Conservation (phyloP, 2,888 invertebrate species). For the Notodonta ziczac region DNA sequence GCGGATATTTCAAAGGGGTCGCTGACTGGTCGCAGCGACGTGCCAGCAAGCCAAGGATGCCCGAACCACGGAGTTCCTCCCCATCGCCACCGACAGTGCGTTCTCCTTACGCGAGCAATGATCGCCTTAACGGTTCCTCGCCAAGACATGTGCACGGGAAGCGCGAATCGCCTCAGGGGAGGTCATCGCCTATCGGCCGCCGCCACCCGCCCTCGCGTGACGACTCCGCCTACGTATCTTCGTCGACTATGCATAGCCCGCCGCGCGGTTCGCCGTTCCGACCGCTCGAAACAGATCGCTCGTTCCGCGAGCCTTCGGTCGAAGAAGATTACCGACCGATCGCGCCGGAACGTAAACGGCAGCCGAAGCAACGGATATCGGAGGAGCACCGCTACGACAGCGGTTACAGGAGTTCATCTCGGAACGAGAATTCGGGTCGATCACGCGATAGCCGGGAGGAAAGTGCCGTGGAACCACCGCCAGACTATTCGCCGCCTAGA, state of each 20-base stretch:
- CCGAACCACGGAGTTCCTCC: constrained; percentile 77
- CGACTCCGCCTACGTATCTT: constrained; percentile 84
- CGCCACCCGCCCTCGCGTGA: constrained; percentile 81
- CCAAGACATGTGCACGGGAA: constrained; percentile 74
- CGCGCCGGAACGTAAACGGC: constrained; percentile 88
- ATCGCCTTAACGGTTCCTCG: constrained; percentile 70
- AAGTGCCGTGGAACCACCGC: constrained; percentile 87
- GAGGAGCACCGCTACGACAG: constrained; percentile 83
- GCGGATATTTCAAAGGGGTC: constrained; percentile 89
- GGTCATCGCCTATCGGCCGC: constrained; percentile 72
- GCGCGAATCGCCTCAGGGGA: constrained; percentile 74
- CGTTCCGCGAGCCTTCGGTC: constrained; percentile 79
- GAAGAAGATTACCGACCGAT: constrained; percentile 82
- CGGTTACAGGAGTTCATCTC: constrained; percentile 83
- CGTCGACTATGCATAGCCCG: constrained; percentile 84
- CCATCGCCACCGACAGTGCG: constrained; percentile 74
- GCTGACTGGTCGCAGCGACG: constrained; percentile 91
- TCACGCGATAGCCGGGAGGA: constrained; percentile 78
- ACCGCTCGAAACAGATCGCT: constrained; percentile 73
- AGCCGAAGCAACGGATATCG: constrained; percentile 80
- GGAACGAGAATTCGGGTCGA: constrained; percentile 81
- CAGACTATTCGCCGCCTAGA: constrained; percentile 88
- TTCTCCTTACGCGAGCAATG: constrained; percentile 73
- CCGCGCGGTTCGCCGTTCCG: constrained; percentile 81
- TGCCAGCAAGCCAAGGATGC: constrained; percentile 80